phyloP scores from a whole-genome alignment of 2,113 vertebrate genomes.

The Aspidoscelis tigris region DNA sequence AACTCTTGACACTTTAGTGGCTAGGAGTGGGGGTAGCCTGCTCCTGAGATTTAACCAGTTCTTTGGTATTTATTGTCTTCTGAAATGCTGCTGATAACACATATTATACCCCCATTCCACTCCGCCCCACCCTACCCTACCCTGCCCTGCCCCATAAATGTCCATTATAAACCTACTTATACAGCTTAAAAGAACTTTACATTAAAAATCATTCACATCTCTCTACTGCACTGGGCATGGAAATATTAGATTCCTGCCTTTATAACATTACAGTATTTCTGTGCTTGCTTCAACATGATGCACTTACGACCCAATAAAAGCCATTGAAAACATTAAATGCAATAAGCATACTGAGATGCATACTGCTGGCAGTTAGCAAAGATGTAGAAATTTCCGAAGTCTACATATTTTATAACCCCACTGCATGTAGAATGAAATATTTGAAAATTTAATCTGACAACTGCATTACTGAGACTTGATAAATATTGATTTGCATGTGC shows the following conservation, averaged over 20 bases:
- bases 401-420: slow-evolving; percentile 1
- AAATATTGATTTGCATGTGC: slow-evolving; percentile 56
- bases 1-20: too few species aligned
- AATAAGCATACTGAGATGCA: not conserved
- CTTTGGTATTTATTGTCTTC: too few species aligned
- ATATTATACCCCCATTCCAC: not conserved
- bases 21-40: too few species aligned
- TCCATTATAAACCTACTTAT: not conserved
- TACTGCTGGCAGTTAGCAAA: slow-evolving; percentile 21
- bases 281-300: slow-evolving; percentile 13
- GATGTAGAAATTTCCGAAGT: slow-evolving; percentile 27
- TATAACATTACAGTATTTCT: slow-evolving; percentile 20
- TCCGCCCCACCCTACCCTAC: not conserved
- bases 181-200: not conserved
- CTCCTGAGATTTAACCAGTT: too few species aligned
- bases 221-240: slow-evolving; percentile 8
- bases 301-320: not conserved
- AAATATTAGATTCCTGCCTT: slow-evolving; percentile 37
- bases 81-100: too few species aligned
- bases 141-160: not conserved
- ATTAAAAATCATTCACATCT: not conserved
- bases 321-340: slow-evolving; percentile 26
- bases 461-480: slow-evolving; percentile 30
- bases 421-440: not conserved
- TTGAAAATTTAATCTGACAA: slow-evolving; percentile 32